Evolutionary conservation across 2,797 vertebrate species (phyloP).

Genomic region (Aselliscus stoliczkanus): DNA sequence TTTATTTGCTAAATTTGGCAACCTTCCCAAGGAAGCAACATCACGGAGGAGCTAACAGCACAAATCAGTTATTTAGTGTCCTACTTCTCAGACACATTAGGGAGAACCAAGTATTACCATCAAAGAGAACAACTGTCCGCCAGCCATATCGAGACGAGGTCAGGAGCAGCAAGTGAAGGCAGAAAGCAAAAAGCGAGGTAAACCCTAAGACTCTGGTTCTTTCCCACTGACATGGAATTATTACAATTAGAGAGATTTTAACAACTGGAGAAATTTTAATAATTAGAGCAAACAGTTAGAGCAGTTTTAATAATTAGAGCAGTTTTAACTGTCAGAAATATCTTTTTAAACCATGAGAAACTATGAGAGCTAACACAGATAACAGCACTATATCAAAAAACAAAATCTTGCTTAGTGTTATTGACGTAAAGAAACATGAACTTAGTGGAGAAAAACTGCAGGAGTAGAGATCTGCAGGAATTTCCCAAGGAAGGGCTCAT

Average conservation of each 20-base stretch:
- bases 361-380: not conserved
- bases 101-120: not conserved
- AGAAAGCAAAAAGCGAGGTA: not conserved
- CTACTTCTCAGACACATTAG: not conserved
- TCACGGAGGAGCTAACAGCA: not conserved
- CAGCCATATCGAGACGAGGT: not conserved
- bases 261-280: not conserved
- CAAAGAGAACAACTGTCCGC: not conserved
- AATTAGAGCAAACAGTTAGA: not conserved
- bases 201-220: not conserved
- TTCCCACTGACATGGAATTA: not conserved
- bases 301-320: not conserved
- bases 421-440: not conserved
- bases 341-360: not conserved
- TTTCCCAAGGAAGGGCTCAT: fast-evolving
- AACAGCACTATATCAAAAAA: not conserved
- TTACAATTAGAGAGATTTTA: not conserved
- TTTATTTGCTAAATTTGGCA: not conserved
- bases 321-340: not conserved
- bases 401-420: not conserved
- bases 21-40: not conserved
- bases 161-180: not conserved
- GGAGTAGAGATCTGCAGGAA: not conserved
- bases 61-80: not conserved
- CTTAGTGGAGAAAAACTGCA: not conserved